Conservation (phyloP, 2,888 invertebrate genomes). For the Loripinus fragilis region DNA sequence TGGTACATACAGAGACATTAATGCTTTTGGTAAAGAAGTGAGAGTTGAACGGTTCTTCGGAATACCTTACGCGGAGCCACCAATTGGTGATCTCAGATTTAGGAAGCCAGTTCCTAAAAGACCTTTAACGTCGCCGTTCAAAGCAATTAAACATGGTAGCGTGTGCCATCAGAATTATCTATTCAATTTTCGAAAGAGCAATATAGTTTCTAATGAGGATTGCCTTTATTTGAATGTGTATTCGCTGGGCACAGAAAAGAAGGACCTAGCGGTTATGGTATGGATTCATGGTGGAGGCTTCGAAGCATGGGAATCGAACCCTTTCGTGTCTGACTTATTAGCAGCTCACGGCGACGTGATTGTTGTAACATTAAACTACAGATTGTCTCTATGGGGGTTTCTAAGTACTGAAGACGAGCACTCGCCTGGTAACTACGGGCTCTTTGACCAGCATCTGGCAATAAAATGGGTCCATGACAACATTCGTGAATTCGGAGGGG, state of each 20-base stretch:
- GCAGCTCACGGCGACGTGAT: background rate
- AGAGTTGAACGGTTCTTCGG: background rate
- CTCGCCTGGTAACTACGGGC: background rate
- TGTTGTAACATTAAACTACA: background rate
- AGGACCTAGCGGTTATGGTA: background rate
- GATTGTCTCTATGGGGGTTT: background rate
- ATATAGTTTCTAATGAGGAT: background rate
- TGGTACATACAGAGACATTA: background rate
- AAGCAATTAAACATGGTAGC: background rate
- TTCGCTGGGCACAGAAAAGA: background rate
- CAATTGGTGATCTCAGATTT: background rate
- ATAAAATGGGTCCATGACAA: conserved; percentile 16
- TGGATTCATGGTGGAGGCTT: background rate
- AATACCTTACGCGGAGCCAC: no score
- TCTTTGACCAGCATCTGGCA: background rate
- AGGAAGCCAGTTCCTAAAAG: background rate
- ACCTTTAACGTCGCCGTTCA: background rate
- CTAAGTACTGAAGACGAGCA: background rate
- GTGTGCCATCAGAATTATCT: background rate
- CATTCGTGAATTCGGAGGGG: background rate
- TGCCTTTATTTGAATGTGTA: background rate
- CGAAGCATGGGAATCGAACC: background rate
- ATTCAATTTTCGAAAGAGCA: no score
- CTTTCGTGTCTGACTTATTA: background rate
- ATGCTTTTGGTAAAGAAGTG: background rate